phyloP scores from a whole-genome alignment of 2,797 vertebrate species.

The Pterois miles region DNA sequence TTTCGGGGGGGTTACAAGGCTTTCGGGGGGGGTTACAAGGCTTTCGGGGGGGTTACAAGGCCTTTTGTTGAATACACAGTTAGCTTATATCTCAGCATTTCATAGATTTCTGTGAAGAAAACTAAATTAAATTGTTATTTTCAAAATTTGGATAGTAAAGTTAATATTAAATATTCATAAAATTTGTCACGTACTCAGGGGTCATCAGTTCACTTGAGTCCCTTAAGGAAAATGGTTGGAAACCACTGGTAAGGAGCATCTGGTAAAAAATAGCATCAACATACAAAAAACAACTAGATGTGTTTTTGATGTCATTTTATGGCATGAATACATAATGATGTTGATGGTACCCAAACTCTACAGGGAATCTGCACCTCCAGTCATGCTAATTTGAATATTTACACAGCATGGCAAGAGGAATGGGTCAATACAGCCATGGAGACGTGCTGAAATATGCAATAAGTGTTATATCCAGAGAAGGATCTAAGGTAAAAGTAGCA shows the following conservation, averaged over 20 bases:
- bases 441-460: not conserved
- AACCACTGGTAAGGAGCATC: not conserved
- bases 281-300: not conserved
- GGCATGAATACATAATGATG: not conserved
- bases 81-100: too few species aligned
- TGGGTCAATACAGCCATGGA: not conserved
- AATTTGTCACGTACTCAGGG: too few species aligned
- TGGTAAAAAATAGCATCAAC: not conserved
- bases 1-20: too few species aligned
- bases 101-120: too few species aligned
- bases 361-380: not conserved
- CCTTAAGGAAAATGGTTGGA: too few species aligned
- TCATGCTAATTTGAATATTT: slow-evolving; percentile 13
- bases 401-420: not conserved
- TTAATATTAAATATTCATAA: too few species aligned
- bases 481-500: slow-evolving; percentile 13
- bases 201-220: too few species aligned
- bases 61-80: too few species aligned
- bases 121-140: too few species aligned
- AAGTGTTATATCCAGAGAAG: not conserved
- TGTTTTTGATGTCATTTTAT: not conserved
- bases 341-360: not conserved
- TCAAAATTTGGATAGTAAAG: too few species aligned
- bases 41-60: too few species aligned
- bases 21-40: too few species aligned